These are phyloP conservation scores for Condylura cristata DNA, from an alignment of 2,113 vertebrate genomes.

Conservation along the genomic window DNA sequence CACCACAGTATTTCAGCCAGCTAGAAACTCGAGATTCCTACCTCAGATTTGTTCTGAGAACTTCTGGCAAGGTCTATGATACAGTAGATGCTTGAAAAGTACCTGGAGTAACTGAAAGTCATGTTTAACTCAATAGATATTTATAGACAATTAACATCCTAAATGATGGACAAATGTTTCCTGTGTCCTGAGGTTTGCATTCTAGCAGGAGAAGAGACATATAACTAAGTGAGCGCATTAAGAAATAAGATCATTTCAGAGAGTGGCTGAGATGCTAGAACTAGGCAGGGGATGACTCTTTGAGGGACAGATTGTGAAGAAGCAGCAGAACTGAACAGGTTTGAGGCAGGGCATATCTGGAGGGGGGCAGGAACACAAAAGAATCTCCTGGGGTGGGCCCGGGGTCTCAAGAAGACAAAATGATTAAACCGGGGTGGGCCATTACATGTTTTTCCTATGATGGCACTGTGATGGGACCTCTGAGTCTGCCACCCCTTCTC, in stretches of 20 bases:
- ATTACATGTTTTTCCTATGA: rapidly evolving
- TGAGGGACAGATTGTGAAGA: neutral
- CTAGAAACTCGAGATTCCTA: neutral
- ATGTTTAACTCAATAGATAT: neutral
- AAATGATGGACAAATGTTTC: neutral
- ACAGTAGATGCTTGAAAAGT: neutral
- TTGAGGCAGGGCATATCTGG: neutral
- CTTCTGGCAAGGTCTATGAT: neutral
- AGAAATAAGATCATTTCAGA: too few relatives aligned
- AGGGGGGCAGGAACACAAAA: neutral
- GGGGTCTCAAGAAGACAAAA: rapidly evolving
- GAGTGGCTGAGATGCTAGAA: neutral
- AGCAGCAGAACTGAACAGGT: neutral
- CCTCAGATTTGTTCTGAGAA: neutral
- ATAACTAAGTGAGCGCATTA: neutral
- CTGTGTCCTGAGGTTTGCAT: too few relatives aligned
- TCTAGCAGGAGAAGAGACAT: neutral
- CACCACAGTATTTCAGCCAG: neutral
- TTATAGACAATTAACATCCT: neutral
- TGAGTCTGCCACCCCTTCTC: rapidly evolving
- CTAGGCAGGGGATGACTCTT: neutral
- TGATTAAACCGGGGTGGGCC: too few relatives aligned
- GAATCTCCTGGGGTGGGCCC: neutral
- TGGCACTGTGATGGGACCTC: neutral
- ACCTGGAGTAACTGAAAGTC: neutral